These are phyloP conservation scores for Nebria brevicollis DNA, from an alignment of 2,888 invertebrate genomes.

Conservation along the genomic window DNA sequence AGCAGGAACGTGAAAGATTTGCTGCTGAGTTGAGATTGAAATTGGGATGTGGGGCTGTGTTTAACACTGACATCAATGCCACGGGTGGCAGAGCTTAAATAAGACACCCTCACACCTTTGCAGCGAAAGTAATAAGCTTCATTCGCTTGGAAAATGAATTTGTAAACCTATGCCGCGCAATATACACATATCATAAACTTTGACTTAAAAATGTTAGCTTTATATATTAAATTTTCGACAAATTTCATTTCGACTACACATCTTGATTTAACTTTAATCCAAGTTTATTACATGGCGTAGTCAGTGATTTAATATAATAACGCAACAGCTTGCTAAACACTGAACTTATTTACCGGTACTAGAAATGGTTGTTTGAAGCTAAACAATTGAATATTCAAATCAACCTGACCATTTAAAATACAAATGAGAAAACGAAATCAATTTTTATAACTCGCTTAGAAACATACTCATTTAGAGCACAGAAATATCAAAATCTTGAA, in stretches of 20 bases:
- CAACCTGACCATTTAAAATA: too few relatives aligned
- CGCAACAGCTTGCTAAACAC: too few relatives aligned
- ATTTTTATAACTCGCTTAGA: too few relatives aligned
- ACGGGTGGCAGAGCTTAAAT: not conserved
- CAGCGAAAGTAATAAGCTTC: slow-evolving; percentile 2
- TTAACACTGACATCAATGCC: not conserved
- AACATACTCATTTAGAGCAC: too few relatives aligned
- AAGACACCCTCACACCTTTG: slow-evolving; percentile 11
- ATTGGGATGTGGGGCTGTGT: not conserved
- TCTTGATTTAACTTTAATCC: too few relatives aligned
- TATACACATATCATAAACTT: slow-evolving; percentile 41
- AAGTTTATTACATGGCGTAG: too few relatives aligned
- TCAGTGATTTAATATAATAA: too few relatives aligned
- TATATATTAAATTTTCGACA: not conserved
- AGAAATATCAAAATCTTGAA: too few relatives aligned
- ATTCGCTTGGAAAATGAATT: slow-evolving; percentile 44
- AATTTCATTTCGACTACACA: not conserved
- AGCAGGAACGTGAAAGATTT: not conserved
- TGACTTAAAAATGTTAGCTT: slow-evolving; percentile 19
- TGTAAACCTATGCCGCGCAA: slow-evolving; percentile 38
- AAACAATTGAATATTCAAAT: too few relatives aligned
- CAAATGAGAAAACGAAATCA: too few relatives aligned
- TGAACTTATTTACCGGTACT: too few relatives aligned
- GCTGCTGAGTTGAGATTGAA: not conserved
- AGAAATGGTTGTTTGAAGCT: too few relatives aligned